phyloP scores from a whole-genome alignment of 2,113 vertebrate species.

The Caranx ignobilis region DNA sequence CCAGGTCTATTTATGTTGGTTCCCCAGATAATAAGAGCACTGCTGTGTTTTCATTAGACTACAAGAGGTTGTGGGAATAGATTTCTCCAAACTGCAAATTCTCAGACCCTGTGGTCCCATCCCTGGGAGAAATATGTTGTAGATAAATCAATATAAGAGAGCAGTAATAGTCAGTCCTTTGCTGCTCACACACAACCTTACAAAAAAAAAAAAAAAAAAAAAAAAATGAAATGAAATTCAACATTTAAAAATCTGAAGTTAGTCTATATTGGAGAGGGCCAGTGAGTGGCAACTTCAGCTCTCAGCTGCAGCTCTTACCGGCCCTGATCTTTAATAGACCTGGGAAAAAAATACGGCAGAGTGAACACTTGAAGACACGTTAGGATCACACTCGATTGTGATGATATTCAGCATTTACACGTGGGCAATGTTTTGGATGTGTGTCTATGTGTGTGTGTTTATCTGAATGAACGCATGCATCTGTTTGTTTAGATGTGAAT shows the following conservation, averaged over 20 bases:
- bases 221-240: conserved; percentile 45
- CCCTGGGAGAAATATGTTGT: conserved; percentile 36
- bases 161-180: not conserved
- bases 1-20: conserved; percentile 12
- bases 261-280: conserved; percentile 29
- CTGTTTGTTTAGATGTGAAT: conserved; percentile 17
- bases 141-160: not conserved
- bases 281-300: conserved; percentile 44
- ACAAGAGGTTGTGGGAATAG: conserved; percentile 1
- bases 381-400: conserved; percentile 10
- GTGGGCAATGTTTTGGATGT: not conserved
- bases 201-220: conserved; percentile 44
- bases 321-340: conserved; percentile 43
- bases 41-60: conserved; percentile 16
- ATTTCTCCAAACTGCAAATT: conserved; percentile 19
- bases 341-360: conserved; percentile 15
- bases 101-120: conserved; percentile 10
- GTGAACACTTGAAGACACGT: conserved; percentile 39
- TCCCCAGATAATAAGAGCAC: not conserved
- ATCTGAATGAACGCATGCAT: conserved; percentile 12
- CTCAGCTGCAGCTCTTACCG: conserved; percentile 35
- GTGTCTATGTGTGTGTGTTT: not conserved
- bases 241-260: conserved; percentile 41
- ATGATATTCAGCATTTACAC: conserved; percentile 12
- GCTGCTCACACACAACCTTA: conserved; percentile 1